Base-by-base conservation (phyloP, 2,113 vertebrate species). In the Connochaetes taurinus region DNA sequence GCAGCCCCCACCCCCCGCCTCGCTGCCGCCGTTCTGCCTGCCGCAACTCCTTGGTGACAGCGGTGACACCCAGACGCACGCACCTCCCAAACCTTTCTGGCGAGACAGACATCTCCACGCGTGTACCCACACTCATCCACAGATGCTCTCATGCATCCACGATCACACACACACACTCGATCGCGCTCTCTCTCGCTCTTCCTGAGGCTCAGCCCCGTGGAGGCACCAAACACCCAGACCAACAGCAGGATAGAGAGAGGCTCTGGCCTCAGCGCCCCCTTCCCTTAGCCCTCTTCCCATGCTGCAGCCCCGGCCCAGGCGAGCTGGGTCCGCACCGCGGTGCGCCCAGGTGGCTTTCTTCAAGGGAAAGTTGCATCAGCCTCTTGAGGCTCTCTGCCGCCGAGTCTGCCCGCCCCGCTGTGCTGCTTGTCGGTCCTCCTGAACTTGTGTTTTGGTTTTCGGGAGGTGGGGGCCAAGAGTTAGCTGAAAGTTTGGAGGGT, bases 321-420 rank as follows among this genome's bases (percentile, higher is more conserved):
- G 36, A 14, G 95, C 97, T 71, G 96, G 96, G 97, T 97, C 97
- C 95, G 93, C 96, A 85, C 91, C 64, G 94, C 94, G 50, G 90
- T 83, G 95, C 60, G 95, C 96, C 98, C 98, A 98, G 97, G 98
- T 98, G 97, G 95, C 94, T 98, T 96, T 98, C 97, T 98, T 98
- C 98, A 98, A 98, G 97, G 97, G 98, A 98, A 98, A 97, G 98
- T 98, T 98, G 96, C 98, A 98, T 98, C 98, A 98, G 98, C 97
- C 91, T 96, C 94, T 87, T 45, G 47, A 97, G 91, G 90, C 92
- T 96, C 36, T 5, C 81, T 71, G 93, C 98, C 47, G 87, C 97
- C 23, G 36, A 96, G 91, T 96, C 90, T 29, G 67, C 97, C 97
- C 86, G 95, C 97, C 97, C 97, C 15, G 85, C 92, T 27, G 96